Evolutionary conservation across 2,888 invertebrate species (phyloP), one percentile per base, ranked within the genome.

Genomic region (Nipponacmea schrenckii): DNA sequence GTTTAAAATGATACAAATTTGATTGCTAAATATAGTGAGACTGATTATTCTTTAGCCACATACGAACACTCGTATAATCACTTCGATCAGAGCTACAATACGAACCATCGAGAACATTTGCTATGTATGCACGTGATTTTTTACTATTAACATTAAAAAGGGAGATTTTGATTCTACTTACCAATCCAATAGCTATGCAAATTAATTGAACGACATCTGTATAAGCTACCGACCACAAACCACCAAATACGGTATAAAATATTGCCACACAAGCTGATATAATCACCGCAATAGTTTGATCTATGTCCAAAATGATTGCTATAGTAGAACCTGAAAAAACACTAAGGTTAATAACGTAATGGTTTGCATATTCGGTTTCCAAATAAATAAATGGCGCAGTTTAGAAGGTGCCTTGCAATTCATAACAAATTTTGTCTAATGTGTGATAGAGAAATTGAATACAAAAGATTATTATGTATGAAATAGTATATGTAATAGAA

Each of bases 131-230:
- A 31, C 2, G 7, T 7, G 31, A 31, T 31, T 31, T 31, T 31
- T n/a, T n/a, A n/a, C n/a, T n/a, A n/a, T n/a, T 56, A 15, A 56
- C 24, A 56, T 56, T 0, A 8, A 5, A 1, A 56, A 12, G 12
- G 48, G 24, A 2, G 1, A 56, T 20, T 20, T 0, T 3, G 20
- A 56, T 56, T 56, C 2, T 24, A 75, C 78, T 75, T 67, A 82
- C 82, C 74, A 83, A 72, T 8, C 83, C 83, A n/a, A 79, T 66
- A 56, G 78, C 74, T 14, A 83, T 82, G 67, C 78, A 80, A 44
- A 80, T 68, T 17, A 83, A 74, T 67, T 83, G 83, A 27, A 81
- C 72, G 67, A 82, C 81, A 68, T 82, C 82, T 46, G 82, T 82
- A 74, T 78, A 82, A 24, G 82, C 82, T 14, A 83, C 83, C 7